Evolutionary conservation across 2,113 vertebrate genomes (phyloP).

Genomic region (Eupsittula cactorum): DNA sequence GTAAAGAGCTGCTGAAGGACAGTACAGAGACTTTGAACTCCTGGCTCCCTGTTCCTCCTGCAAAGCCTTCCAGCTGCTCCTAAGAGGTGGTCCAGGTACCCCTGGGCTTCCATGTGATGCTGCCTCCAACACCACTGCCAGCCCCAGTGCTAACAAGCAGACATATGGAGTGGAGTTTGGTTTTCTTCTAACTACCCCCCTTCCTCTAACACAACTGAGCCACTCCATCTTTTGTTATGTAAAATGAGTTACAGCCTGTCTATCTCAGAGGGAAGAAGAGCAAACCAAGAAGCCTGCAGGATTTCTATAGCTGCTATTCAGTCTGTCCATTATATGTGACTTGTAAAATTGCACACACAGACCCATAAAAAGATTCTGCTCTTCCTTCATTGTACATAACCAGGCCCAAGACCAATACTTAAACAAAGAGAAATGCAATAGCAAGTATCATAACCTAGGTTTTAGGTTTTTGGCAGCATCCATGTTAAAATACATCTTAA

Average conservation of each 20-base stretch:
- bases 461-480: neutral
- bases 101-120: accelerated
- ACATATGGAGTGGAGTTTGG: neutral
- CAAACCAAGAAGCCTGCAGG: neutral
- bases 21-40: neutral
- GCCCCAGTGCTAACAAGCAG: neutral
- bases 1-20: neutral
- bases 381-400: neutral
- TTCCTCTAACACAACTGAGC: neutral
- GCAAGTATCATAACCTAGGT: neutral
- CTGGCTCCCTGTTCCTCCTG: neutral
- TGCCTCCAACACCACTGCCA: neutral
- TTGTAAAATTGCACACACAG: neutral
- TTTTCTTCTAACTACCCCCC: neutral
- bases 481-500: neutral
- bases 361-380: neutral
- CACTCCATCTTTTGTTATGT: neutral
- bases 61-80: neutral
- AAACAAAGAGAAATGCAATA: neutral
- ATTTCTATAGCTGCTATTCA: neutral
- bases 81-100: no score
- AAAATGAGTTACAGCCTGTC: neutral
- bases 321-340: neutral
- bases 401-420: neutral
- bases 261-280: neutral